These are phyloP conservation scores for Dryomyza anilis DNA, from an alignment of 2,888 invertebrate genomes.

Conservation along the genomic window DNA sequence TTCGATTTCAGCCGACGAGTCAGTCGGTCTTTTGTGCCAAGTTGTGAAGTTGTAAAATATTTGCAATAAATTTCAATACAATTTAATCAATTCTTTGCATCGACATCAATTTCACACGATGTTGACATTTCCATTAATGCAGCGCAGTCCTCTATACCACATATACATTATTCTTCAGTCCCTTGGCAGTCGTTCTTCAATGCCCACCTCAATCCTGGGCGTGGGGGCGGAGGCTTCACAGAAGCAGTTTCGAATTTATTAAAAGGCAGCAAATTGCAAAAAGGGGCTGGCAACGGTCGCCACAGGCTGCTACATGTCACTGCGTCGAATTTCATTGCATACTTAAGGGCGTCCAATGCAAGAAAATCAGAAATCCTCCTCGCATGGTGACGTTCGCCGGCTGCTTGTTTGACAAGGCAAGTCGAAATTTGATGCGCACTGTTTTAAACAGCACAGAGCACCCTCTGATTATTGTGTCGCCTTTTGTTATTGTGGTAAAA, in stretches of 20 bases:
- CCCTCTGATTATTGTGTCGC: not conserved
- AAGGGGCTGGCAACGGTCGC: not conserved
- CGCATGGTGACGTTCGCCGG: not conserved
- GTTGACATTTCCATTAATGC: slow-evolving; percentile 8
- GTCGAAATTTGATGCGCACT: no score
- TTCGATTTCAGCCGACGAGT: slow-evolving; percentile 3
- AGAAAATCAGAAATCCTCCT: not conserved
- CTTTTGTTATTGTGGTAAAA: slow-evolving; percentile 15
- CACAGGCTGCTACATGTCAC: not conserved
- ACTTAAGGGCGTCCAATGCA: not conserved
- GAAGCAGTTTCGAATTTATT: not conserved
- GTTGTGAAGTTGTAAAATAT: no score
- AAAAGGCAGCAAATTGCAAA: not conserved
- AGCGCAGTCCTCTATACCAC: not conserved
- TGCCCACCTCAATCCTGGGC: not conserved
- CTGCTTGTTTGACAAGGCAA: not conserved
- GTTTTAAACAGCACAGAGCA: not conserved
- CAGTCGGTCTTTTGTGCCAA: no score
- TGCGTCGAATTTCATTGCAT: not conserved
- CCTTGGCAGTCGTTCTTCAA: not conserved
- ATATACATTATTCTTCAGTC: not conserved
- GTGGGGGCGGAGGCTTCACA: no score
- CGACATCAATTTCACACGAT: no score
- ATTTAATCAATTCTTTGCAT: not conserved
- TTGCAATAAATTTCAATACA: slow-evolving; percentile 1